Percentiles rank a stretch among this genome's conserved stretches.
Evolutionary conservation across 2,797 vertebrate genomes (phyloP).

Genomic region (Anguilla pacifica): DNA sequence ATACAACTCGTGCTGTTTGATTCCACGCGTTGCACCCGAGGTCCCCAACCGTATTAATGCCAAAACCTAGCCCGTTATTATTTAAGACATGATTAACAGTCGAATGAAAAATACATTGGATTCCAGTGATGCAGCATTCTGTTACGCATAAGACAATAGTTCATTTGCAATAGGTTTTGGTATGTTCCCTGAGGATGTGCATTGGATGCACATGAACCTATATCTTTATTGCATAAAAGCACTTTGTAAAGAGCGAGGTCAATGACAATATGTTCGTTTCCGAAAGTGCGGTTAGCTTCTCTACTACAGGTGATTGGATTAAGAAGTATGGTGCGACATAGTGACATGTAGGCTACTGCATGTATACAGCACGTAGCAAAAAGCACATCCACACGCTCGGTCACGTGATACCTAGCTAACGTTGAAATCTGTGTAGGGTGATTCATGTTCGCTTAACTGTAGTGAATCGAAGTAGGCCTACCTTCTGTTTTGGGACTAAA

Average conservation of each 20-base stretch:
- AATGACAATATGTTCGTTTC: conserved; percentile 53
- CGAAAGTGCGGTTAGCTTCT: conserved; percentile 33
- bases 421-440: not conserved
- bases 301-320: conserved; percentile 8
- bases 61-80: not conserved
- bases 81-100: not conserved
- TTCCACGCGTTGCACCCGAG: not conserved
- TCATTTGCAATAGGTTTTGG: not conserved
- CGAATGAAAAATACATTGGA: not conserved
- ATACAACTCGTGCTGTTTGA: conserved; percentile 15
- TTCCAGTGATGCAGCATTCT: not conserved
- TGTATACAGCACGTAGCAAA: conserved; percentile 48
- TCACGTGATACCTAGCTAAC: not conserved
- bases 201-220: not conserved
- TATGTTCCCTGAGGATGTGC: not conserved
- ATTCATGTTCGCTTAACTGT: not conserved
- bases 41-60: not conserved
- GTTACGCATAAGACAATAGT: not conserved
- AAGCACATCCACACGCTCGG: not conserved
- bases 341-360: not conserved
- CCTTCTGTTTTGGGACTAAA: not conserved
- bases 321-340: not conserved
- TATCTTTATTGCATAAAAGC: conserved; percentile 22
- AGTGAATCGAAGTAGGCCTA: too few species aligned
- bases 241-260: conserved; percentile 26